Percentiles rank a stretch among this genome's conserved stretches.
Conservation (phyloP, 2,113 vertebrate genomes). For the Bubo blakistoni region DNA sequence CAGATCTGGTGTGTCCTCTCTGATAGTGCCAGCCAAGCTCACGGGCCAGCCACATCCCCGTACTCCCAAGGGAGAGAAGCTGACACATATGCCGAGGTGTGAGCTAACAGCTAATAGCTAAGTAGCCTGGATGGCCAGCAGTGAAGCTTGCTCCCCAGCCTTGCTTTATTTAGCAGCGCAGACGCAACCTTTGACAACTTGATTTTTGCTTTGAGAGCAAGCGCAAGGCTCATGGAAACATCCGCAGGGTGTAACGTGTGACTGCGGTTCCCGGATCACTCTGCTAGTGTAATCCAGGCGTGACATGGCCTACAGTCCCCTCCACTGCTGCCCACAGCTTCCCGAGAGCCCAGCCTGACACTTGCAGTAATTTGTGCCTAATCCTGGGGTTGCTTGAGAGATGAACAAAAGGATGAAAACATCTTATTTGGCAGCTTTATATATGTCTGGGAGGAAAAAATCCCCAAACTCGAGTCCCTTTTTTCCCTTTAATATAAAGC, state of each 20-base stretch:
- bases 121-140: not conserved
- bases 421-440: constrained; percentile 3
- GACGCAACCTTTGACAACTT: constrained; percentile 2
- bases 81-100: fast-evolving
- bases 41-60: fast-evolving
- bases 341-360: not conserved
- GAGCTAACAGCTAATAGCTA: not conserved
- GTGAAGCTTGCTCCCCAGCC: not conserved
- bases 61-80: not conserved
- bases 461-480: fast-evolving
- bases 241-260: not conserved
- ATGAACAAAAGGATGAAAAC: not conserved
- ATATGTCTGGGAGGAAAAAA: not conserved
- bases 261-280: not conserved
- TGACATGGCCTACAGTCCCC: not conserved
- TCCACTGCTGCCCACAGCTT: not conserved
- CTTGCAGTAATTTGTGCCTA: not conserved
- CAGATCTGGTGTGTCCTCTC: not conserved
- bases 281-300: not conserved
- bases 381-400: not conserved
- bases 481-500: not conserved
- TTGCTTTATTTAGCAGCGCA: not conserved
- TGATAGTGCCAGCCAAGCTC: fast-evolving
- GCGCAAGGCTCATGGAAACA: fast-evolving
- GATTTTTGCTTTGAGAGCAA: not conserved